Percentiles rank a stretch among this genome's conserved stretches.
Conservation (phyloP, 2,888 invertebrate species). For the Liopterus haemorrhoidalis region DNA sequence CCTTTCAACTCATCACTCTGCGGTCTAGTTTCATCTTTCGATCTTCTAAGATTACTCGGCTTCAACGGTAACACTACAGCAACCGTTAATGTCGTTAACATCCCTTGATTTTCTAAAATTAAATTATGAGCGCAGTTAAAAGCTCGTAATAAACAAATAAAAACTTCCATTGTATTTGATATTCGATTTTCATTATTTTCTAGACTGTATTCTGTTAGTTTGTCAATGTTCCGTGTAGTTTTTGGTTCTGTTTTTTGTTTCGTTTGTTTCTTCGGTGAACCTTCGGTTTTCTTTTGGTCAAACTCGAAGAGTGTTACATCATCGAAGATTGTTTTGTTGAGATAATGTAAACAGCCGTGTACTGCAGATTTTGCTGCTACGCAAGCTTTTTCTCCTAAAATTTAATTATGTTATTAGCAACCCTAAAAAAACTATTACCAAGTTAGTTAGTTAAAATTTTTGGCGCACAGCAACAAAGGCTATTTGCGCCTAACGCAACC, state of each 20-base stretch:
- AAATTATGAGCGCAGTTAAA: slow-evolving; percentile 80
- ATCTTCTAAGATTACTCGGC: slow-evolving; percentile 25
- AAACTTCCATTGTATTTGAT: slow-evolving; percentile 62
- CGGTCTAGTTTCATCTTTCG: too few relatives aligned
- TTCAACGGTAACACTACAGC: slow-evolving; percentile 64
- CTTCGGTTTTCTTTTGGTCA: slow-evolving; percentile 38
- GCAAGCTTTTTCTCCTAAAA: slow-evolving; percentile 66
- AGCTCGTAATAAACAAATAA: slow-evolving; percentile 68
- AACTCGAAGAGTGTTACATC: slow-evolving; percentile 44
- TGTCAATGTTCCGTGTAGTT: slow-evolving; percentile 22
- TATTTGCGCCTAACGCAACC: too few relatives aligned
- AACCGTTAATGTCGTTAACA: slow-evolving; percentile 77
- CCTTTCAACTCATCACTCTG: too few relatives aligned
- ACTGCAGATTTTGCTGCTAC: slow-evolving; percentile 80
- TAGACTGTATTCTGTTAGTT: neutral
- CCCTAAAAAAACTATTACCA: slow-evolving; percentile 7
- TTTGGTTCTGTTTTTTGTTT: slow-evolving; percentile 13
- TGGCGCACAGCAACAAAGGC: too few relatives aligned
- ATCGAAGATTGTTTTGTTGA: slow-evolving; percentile 63
- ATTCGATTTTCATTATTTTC: slow-evolving; percentile 35
- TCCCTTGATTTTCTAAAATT: slow-evolving; percentile 75
- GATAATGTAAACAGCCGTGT: slow-evolving; percentile 75
- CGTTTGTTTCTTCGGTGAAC: slow-evolving; percentile 18
- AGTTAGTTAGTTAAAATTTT: too few relatives aligned
- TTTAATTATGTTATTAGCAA: slow-evolving; percentile 13